Evolutionary conservation across 2,797 vertebrate species (phyloP).

Genomic region (Vipera ursinii): DNA sequence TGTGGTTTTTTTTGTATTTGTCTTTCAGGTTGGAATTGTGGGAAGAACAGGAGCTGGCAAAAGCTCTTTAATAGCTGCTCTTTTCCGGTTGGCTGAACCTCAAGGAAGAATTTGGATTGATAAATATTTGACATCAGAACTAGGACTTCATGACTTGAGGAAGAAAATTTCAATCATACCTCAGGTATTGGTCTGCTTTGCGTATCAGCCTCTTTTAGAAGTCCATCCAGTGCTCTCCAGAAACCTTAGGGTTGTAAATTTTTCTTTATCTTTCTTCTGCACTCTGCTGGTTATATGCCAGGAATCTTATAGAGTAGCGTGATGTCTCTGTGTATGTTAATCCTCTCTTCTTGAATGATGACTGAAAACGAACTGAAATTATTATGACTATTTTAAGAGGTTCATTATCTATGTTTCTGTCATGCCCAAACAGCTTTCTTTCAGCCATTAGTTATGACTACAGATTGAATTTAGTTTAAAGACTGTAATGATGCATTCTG

Average conservation of each 20-base stretch:
- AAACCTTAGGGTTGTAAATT: conserved; percentile 23
- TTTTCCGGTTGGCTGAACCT: conserved; percentile 90
- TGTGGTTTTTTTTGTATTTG: too few relatives aligned
- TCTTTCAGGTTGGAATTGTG: conserved; percentile 84
- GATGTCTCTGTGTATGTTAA: not conserved
- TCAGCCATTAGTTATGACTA: conserved; percentile 9
- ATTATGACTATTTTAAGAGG: conserved; percentile 10
- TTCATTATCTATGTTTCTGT: conserved; percentile 13
- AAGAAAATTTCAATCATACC: conserved; percentile 98
- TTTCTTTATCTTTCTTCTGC: conserved; percentile 34
- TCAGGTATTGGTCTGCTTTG: conserved; percentile 74
- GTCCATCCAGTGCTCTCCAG: accelerated
- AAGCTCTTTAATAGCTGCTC: conserved; percentile 88
- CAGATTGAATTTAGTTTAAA: conserved; percentile 11
- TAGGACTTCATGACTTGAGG: conserved; percentile 90
- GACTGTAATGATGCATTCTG: not conserved
- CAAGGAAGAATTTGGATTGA: conserved; percentile 90
- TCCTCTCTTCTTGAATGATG: not conserved
- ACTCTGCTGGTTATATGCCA: conserved; percentile 3
- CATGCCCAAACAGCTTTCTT: conserved; percentile 1
- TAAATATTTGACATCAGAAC: conserved; percentile 83
- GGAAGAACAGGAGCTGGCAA: conserved; percentile 92
- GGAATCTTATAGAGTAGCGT: not conserved
- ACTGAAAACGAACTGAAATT: conserved; percentile 4
- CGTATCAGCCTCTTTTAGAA: not conserved